Evolutionary conservation across 2,797 vertebrate genomes (phyloP), one percentile per base, ranked within the genome.

Genomic region (Silurus lanzhouensis): DNA sequence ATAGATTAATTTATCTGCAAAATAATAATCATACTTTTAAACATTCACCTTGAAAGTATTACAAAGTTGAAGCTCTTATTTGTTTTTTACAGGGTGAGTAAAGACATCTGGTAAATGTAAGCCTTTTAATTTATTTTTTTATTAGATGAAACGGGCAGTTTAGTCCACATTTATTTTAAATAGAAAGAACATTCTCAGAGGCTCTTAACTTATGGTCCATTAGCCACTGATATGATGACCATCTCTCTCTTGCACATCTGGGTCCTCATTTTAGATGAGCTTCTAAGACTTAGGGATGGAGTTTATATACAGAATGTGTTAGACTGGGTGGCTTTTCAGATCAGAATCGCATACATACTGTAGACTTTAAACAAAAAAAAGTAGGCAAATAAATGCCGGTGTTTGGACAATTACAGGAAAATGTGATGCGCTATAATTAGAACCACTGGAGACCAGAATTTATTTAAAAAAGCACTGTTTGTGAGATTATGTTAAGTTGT

Each of bases 191-290:
- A 6, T 79, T 55, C 61, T 74, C 55, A 38, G 66, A 25, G 80
- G 84, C 81, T 79, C 19, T 79, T 79, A 80, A 46, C 66, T 70
- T 87, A 68, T 84, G 82, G 38, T 83, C 38, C 75, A 86, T 83
- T 88, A 87, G 82, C 67, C 74, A 58, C 74, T 58, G 48, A 58
- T 84, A 87, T 85, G 68, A 61, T 46, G 72, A 22, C 19, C 17
- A 79, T 63, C 44, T 63, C 63, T 64, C 60, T 70, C 60, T 44
- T 27, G 38, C 82, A 84, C 63, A 17, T 44, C 48, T 31, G 57
- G 79, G 72, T 72, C 67, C 20, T 55, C 57, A 57, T 76, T 86
- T 86, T 71, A 82, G 25, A 80, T 20, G 2, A 15, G 17, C 6
- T 8, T 64, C 79, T 75, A 61, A 79, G 19, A 61, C 57, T 78